Evolutionary conservation across 1,140 invertebrate species (phyloP).

Genomic region (Triops longicaudatus): DNA sequence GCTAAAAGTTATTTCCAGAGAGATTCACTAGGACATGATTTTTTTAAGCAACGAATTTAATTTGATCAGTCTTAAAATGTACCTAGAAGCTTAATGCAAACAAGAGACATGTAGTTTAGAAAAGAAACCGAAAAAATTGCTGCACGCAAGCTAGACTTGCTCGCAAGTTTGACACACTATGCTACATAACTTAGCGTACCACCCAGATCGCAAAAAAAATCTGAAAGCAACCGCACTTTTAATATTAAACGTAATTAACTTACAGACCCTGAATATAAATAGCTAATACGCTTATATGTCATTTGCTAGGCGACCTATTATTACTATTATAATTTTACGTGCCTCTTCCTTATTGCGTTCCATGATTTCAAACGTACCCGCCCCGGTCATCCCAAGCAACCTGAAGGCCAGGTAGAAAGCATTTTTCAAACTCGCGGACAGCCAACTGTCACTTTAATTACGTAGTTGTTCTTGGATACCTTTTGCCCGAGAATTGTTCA

Average conservation of each 20-base stretch:
- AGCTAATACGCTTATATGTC: background rate
- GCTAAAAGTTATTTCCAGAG: too few species aligned
- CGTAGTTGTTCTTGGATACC: too few species aligned
- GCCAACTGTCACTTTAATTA: too few species aligned
- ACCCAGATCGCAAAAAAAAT: background rate
- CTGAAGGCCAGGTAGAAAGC: background rate
- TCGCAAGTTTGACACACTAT: too few species aligned
- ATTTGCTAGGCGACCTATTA: background rate
- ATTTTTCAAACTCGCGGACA: too few species aligned
- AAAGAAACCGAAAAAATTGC: background rate
- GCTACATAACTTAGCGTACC: background rate
- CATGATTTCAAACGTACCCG: background rate
- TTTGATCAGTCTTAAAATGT: too few species aligned
- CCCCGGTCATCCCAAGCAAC: background rate
- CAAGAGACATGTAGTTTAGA: too few species aligned
- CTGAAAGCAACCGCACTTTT: background rate
- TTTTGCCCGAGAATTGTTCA: too few species aligned
- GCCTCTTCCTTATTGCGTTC: background rate
- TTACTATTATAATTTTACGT: background rate
- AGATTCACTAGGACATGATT: too few species aligned
- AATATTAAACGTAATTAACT: background rate
- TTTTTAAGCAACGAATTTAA: too few species aligned
- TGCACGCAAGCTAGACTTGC: background rate
- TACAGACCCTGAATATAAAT: background rate
- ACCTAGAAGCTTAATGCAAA: too few species aligned